A percentile compares a stretch with the other conserved stretches of the same genome.
Evolutionary conservation across 2,797 vertebrate species (phyloP).

Genomic region (Anisognathus igniventris): DNA sequence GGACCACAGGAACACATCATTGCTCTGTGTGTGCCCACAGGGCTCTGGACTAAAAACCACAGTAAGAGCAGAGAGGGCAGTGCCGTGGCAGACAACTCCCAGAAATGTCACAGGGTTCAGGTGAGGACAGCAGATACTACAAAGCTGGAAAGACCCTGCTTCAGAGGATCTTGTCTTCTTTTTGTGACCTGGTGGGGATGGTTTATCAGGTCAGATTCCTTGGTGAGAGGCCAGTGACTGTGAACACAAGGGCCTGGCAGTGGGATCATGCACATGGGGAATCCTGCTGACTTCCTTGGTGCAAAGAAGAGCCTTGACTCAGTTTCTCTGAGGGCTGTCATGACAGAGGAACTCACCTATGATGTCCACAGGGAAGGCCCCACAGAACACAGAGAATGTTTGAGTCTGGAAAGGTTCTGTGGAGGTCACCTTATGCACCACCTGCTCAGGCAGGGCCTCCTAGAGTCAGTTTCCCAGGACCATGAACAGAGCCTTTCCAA

Average conservation of each 20-base stretch:
- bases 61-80: neutral
- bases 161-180: neutral
- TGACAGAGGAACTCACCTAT: accelerated
- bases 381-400: neutral
- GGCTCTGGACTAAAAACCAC: neutral
- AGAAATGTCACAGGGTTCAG: neutral
- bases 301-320: neutral
- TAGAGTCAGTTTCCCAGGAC: neutral
- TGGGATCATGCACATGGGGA: neutral
- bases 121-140: accelerated
- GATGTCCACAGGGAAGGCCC: neutral
- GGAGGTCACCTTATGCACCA: neutral
- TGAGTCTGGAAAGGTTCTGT: neutral
- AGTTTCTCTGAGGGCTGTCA: neutral
- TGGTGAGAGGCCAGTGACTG: neutral
- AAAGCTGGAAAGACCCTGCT: neutral
- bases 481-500: accelerated
- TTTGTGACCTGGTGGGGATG: neutral
- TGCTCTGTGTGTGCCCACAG: accelerated
- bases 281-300: neutral
- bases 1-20: neutral
- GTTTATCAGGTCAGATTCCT: neutral
- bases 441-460: neutral
- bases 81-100: no score
- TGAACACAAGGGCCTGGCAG: accelerated